A percentile compares a stretch with the other conserved stretches of the same genome.
Evolutionary conservation across 1,140 invertebrate genomes (phyloP).

Genomic region (Acromyrmex charruanus): DNA sequence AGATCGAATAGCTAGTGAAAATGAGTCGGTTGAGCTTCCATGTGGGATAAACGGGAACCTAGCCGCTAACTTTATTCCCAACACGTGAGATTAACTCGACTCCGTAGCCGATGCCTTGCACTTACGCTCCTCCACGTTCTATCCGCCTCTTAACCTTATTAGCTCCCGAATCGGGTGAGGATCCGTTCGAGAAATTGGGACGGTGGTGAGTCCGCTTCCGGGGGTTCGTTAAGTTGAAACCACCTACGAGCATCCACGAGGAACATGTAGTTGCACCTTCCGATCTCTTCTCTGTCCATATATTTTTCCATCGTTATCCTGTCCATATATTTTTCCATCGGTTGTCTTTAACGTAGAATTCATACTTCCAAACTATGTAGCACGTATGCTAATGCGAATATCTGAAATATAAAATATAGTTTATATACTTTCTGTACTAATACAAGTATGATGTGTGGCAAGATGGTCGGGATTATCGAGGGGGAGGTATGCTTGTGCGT

Average conservation of each 20-base stretch:
- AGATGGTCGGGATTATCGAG: background rate
- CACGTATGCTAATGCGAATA: background rate
- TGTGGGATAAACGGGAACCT: constrained; percentile 66
- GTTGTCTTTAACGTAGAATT: background rate
- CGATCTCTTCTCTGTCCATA: background rate
- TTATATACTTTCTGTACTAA: background rate
- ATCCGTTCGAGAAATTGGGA: constrained; percentile 80
- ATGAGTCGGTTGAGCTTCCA: constrained; percentile 71
- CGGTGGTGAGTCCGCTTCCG: constrained; percentile 74
- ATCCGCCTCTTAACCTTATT: constrained; percentile 77
- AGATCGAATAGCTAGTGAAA: constrained; percentile 73
- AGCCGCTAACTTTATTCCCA: constrained; percentile 79
- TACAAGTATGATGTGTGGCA: background rate
- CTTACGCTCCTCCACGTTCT: constrained; percentile 57
- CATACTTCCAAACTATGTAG: background rate
- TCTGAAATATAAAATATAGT: constrained; percentile 18
- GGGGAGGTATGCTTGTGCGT: background rate
- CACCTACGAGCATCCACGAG: constrained; percentile 68
- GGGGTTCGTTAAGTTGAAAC: constrained; percentile 79
- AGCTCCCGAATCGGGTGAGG: constrained; percentile 71
- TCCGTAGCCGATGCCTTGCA: constrained; percentile 64
- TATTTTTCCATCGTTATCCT: background rate
- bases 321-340: background rate
- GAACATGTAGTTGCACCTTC: constrained; percentile 62
- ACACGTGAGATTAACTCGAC: constrained; percentile 79